Percentiles rank a stretch among this genome's conserved stretches.
Conservation (phyloP, 2,888 invertebrate species). For the Acronicta leporina region DNA sequence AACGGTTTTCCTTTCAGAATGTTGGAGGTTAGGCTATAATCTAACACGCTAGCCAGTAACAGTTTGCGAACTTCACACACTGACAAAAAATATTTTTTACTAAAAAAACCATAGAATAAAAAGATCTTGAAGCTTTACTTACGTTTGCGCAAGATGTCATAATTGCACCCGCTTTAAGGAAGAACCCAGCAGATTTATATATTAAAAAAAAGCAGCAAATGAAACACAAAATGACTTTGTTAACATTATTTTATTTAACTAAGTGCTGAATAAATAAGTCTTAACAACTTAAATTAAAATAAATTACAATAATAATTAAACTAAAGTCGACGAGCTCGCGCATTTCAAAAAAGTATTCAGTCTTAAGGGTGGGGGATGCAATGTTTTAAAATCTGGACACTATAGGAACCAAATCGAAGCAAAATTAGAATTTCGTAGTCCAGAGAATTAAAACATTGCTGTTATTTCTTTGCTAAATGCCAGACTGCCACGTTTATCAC, state of each 20-base stretch:
- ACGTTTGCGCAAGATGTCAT: background rate
- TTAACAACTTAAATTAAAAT: slow-evolving; percentile 81
- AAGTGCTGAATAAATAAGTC: slow-evolving; percentile 86
- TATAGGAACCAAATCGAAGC: slow-evolving; percentile 50
- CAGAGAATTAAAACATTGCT: slow-evolving; percentile 80
- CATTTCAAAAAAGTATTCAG: slow-evolving; percentile 75
- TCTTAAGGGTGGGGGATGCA: slow-evolving; percentile 73
- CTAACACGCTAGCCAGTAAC: too few species aligned
- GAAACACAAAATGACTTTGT: slow-evolving; percentile 52
- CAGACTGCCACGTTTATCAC: slow-evolving; percentile 80
- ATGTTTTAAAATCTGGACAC: slow-evolving; percentile 75
- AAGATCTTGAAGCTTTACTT: too few species aligned
- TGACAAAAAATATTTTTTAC: too few species aligned
- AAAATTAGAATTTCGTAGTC: slow-evolving; percentile 60
- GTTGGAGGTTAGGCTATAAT: too few species aligned
- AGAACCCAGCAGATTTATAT: background rate
- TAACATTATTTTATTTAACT: slow-evolving; percentile 72
- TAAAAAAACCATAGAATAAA: too few species aligned
- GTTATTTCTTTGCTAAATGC: slow-evolving; percentile 80
- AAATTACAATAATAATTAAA: slow-evolving; percentile 75
- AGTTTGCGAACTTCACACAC: too few species aligned
- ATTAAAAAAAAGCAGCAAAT: slow-evolving; percentile 24
- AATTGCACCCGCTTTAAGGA: background rate
- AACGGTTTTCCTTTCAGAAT: too few species aligned
- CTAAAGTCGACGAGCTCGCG: slow-evolving; percentile 88